Conservation (phyloP, 2,113 vertebrate genomes). For the Cheirogaleus medius region DNA sequence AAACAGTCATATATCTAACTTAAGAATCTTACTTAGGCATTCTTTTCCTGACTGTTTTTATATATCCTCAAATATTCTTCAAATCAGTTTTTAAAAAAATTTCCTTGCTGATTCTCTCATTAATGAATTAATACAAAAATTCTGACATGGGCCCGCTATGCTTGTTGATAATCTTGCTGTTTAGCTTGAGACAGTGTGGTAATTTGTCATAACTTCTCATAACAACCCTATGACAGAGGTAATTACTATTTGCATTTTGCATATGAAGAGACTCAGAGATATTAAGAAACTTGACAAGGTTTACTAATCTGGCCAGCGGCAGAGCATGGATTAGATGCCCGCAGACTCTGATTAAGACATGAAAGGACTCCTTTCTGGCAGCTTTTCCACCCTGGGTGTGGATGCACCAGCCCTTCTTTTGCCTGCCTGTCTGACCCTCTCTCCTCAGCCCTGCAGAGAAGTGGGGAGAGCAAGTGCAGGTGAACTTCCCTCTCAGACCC, state of each 20-base stretch:
- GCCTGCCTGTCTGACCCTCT: not conserved
- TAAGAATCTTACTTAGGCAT: not conserved
- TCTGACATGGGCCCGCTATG: not conserved
- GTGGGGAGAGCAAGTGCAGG: not conserved
- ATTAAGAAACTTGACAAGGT: not conserved
- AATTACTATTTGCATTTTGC: not conserved
- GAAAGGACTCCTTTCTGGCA: accelerated
- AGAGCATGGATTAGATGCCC: not conserved
- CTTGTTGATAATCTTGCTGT: not conserved
- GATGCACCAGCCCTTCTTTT: not conserved
- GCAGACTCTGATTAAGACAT: not conserved
- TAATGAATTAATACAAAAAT: slow-evolving; percentile 4
- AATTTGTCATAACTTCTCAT: not conserved
- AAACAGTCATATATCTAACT: not conserved
- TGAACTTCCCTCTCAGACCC: not conserved
- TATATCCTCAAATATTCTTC: not conserved
- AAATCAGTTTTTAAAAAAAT: not conserved
- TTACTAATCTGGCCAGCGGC: not conserved
- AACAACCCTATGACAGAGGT: not conserved
- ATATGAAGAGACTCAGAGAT: not conserved
- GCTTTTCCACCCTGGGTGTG: not conserved
- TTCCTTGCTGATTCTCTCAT: not conserved
- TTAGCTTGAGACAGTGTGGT: not conserved
- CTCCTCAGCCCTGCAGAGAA: not conserved
- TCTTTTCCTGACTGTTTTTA: not conserved